Conservation (phyloP, 2,888 invertebrate genomes). For the Protodeltote pygarga region DNA sequence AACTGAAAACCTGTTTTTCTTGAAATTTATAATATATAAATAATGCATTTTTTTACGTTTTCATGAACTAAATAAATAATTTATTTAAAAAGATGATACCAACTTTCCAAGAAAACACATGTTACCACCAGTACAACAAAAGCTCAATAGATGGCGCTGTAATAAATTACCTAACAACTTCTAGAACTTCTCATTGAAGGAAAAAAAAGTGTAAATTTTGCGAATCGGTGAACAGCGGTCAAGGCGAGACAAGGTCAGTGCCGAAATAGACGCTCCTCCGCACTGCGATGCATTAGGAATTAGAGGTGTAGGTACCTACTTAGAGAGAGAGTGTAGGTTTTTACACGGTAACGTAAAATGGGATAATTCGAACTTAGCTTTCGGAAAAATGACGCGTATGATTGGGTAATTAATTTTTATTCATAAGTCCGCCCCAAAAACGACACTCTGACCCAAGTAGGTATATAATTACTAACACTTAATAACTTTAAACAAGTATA, state of each 20-base stretch:
- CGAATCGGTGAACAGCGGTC: conserved; percentile 59
- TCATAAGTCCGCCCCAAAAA: too few species aligned
- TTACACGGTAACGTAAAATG: too few species aligned
- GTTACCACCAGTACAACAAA: conserved; percentile 22
- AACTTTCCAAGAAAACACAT: neutral
- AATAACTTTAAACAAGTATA: too few species aligned
- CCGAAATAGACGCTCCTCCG: conserved; percentile 43
- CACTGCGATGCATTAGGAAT: conserved; percentile 27
- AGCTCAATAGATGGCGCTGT: conserved; percentile 50
- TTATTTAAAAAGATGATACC: neutral
- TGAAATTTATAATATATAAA: too few species aligned
- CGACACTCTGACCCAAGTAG: too few species aligned
- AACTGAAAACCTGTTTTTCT: too few species aligned
- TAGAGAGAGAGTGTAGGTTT: too few species aligned
- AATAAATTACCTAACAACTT: conserved; percentile 37
- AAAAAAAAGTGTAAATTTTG: conserved; percentile 38
- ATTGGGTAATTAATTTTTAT: too few species aligned
- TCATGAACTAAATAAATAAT: neutral
- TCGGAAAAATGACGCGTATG: too few species aligned
- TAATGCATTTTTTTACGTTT: too few species aligned
- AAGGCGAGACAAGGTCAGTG: conserved; percentile 65
- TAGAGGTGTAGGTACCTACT: neutral
- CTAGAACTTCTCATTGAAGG: conserved; percentile 55
- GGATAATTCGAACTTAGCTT: too few species aligned
- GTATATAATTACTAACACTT: too few species aligned